These are phyloP conservation scores for Spatula clypeata DNA, from an alignment of 2,797 vertebrate species.

Conservation along the genomic window DNA sequence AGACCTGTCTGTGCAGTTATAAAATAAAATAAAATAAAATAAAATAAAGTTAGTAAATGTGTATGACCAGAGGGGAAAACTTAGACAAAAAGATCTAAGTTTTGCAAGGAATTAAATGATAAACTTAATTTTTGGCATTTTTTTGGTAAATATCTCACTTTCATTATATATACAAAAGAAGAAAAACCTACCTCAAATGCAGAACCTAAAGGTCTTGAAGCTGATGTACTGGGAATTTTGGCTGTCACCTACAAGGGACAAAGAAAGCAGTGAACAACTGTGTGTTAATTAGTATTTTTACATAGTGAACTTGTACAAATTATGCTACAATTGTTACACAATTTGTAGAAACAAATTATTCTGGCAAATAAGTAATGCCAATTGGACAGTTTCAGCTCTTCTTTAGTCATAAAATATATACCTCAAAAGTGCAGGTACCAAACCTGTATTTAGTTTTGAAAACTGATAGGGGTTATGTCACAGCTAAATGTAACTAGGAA, in stretches of 20 bases:
- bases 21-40: too few species aligned
- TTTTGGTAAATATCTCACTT: neutral
- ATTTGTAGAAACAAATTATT: neutral
- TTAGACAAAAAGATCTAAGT: neutral
- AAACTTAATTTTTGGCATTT: neutral
- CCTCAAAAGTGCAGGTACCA: neutral
- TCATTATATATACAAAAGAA: conserved; percentile 27
- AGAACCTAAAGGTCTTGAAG: conserved; percentile 89
- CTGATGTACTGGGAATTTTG: conserved; percentile 91
- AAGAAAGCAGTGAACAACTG: neutral
- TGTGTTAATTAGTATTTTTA: neutral
- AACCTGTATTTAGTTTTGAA: neutral
- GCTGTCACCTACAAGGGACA: conserved; percentile 89
- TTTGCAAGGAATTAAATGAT: neutral
- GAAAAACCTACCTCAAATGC: conserved; percentile 90
- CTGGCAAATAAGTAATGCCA: neutral
- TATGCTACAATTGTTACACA: neutral
- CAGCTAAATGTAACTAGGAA: neutral
- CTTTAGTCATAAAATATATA: neutral
- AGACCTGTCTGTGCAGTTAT: neutral
- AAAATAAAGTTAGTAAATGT: neutral
- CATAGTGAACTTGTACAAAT: conserved; percentile 21
- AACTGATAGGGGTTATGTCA: neutral
- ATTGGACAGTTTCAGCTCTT: neutral
- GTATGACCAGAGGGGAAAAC: neutral